Base-by-base conservation (phyloP, 2,888 invertebrate genomes). In the Cosmia trapezina region DNA sequence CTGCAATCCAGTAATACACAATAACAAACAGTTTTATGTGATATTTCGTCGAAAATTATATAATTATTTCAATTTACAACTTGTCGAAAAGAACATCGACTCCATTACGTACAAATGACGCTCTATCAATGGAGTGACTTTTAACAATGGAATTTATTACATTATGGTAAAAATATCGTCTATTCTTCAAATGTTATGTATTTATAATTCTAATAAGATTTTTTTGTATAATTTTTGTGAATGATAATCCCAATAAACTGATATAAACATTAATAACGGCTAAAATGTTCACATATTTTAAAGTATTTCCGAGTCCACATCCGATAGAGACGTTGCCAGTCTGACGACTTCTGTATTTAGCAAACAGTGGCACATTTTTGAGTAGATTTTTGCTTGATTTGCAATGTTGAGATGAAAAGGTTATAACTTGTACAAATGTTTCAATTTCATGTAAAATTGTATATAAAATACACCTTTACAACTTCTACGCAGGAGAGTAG, bases 41-140 rank as follows among this genome's bases (percentile, higher is more conserved):
- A 93, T 91, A 93, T 91, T 92, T 92, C 86, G 78, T 82, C 74
- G 77, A 83, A 89, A 93, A 91, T 88, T 85, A 87, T 84, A 86
- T 88, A 91, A 92, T 90, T 89, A 88, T 86, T 89, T 89, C 86
- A 92, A 90, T 91, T 5, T 90, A 92, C 86, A 91, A 92, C 88
- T 92, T 86, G 87, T 91, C 86, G 89, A 91, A 91, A 86, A 90
- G 91, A 93, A 94, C 92, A 91, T 96, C 95, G 96, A 96, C 97
- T 97, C 97, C 97, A 97, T 97, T 97, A 97, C 97, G 96, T 96
- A 97, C 96, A 96, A 96, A 96, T 96, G 97, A 97, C 96, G 97
- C 97, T 96, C 94, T 94, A 90, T 96, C 97, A 96, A 94, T 87
- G 86, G 83, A 91, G 73, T 62, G 80, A 89, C 94, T 94, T 86